Base-by-base conservation (phyloP, 2,797 vertebrate species). In the Saxicola maurus region DNA sequence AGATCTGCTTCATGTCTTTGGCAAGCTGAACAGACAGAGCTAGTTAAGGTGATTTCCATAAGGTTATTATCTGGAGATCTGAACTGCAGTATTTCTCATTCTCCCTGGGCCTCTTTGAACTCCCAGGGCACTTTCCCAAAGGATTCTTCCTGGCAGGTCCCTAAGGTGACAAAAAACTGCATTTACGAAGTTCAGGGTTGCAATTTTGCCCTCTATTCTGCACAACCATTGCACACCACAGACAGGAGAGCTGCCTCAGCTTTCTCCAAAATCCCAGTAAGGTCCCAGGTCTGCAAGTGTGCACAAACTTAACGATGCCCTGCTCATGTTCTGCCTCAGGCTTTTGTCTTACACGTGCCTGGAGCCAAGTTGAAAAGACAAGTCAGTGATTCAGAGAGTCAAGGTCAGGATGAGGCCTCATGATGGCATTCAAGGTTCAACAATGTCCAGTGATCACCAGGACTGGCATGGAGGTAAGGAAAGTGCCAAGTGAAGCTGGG, bases 381-480 rank as follows among this genome's bases (percentile, higher is more conserved):
- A 57, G 18, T 49, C 24, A 31, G 18, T 38, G 42, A 77, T 23
- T 48, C 35, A 40, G 51, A 37, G 23, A 52, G 51, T 31, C 28
- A 48, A 28, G 42, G 52, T 56, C 43, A 40, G 52, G 30, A 42
- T 30, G 43, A 40, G 24, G 19, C 21, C 37, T 42, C 12, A 10
- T 28, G 19, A 33, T 13, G 24, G 25, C 28, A 24, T 33, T 57
- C 43, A 57, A 46, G 30, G 10, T 49, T 57, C 43, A 33, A 27
- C 30, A 57, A 40, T 13, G 48, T 33, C 31, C 62, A 66, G 52
- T 1, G 0, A 31, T 27, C 0, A 2, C 30, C 33, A 66, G 52
- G 42, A 38, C 30, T 28, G 33, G 15, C 6, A 3, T 1, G 30
- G n/a, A 30, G 35, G n/a, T 28, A 27, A 56, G 43, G 35, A 30